These are phyloP conservation scores for Anas georgica DNA, from an alignment of 2,797 vertebrate genomes.

Conservation along the genomic window DNA sequence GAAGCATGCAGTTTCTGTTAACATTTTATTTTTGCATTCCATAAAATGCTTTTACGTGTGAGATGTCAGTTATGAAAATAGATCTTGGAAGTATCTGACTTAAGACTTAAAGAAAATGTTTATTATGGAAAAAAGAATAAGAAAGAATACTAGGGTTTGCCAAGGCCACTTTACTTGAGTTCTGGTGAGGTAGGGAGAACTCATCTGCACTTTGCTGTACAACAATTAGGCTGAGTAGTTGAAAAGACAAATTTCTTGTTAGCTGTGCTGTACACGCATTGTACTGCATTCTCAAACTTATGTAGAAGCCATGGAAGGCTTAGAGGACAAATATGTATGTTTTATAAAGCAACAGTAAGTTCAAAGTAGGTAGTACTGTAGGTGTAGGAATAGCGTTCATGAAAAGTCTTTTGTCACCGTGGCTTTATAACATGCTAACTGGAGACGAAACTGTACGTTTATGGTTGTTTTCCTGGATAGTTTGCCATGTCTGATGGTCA, in stretches of 20 bases:
- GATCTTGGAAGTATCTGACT: neutral
- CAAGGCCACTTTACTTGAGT: neutral
- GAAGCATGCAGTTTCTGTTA: neutral
- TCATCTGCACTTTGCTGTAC: neutral
- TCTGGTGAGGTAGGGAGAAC: neutral
- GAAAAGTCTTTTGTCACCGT: neutral
- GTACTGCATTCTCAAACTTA: neutral
- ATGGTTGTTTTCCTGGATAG: neutral
- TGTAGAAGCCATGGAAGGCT: neutral
- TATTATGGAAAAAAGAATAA: neutral
- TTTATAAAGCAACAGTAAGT: neutral
- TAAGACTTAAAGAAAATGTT: neutral
- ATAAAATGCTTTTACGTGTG: neutral
- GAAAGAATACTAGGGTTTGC: neutral
- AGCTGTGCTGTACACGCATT: neutral
- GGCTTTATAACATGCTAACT: neutral
- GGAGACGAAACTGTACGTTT: neutral
- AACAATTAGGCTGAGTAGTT: neutral
- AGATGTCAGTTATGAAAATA: neutral
- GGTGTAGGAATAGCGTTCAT: neutral
- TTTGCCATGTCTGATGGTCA: neutral
- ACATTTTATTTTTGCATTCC: neutral
- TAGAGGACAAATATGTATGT: neutral
- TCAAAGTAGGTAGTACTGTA: neutral
- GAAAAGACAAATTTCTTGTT: neutral